These are phyloP conservation scores for Acrobasis suavella DNA, from an alignment of 2,888 invertebrate genomes.

Conservation along the genomic window DNA sequence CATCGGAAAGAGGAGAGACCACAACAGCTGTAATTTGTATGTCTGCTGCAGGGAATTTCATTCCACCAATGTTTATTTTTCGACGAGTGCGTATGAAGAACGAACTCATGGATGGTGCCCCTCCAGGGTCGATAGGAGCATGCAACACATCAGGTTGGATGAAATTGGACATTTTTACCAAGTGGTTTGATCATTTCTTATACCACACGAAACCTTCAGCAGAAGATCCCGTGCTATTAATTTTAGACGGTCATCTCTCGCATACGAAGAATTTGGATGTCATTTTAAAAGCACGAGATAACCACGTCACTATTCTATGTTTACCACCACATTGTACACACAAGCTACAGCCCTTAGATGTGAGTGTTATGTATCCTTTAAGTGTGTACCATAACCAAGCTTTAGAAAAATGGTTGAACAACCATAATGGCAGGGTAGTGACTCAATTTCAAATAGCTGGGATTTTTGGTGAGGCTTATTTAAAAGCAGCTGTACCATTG, in stretches of 20 bases:
- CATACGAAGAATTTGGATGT: slow-evolving; percentile 46
- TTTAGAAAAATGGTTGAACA: slow-evolving; percentile 32
- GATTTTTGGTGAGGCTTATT: slow-evolving; percentile 27
- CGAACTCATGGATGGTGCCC: slow-evolving; percentile 28
- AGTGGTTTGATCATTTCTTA: slow-evolving; percentile 44
- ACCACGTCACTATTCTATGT: slow-evolving; percentile 45
- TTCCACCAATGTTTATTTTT: slow-evolving; percentile 19
- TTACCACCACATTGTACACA: slow-evolving; percentile 43
- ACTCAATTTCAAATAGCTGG: slow-evolving; percentile 26
- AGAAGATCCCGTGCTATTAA: slow-evolving; percentile 43
- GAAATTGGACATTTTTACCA: slow-evolving; percentile 27
- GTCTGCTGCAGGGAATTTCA: slow-evolving; percentile 8
- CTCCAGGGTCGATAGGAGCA: slow-evolving; percentile 29
- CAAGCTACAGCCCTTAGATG: slow-evolving; percentile 31
- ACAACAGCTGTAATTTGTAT: slow-evolving; percentile 19
- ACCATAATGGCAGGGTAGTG: slow-evolving; percentile 28
- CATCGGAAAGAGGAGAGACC: slow-evolving; percentile 12
- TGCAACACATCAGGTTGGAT: slow-evolving; percentile 33
- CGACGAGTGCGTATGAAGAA: slow-evolving; percentile 12
- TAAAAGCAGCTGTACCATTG: slow-evolving; percentile 23
- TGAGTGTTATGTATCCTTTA: slow-evolving; percentile 30
- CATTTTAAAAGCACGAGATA: slow-evolving; percentile 37
- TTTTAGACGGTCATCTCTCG: slow-evolving; percentile 50
- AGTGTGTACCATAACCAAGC: slow-evolving; percentile 31
- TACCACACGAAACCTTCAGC: slow-evolving; percentile 34